These are phyloP conservation scores for Pogonocichla stellata DNA, from an alignment of 2,113 vertebrate genomes.

Conservation along the genomic window DNA sequence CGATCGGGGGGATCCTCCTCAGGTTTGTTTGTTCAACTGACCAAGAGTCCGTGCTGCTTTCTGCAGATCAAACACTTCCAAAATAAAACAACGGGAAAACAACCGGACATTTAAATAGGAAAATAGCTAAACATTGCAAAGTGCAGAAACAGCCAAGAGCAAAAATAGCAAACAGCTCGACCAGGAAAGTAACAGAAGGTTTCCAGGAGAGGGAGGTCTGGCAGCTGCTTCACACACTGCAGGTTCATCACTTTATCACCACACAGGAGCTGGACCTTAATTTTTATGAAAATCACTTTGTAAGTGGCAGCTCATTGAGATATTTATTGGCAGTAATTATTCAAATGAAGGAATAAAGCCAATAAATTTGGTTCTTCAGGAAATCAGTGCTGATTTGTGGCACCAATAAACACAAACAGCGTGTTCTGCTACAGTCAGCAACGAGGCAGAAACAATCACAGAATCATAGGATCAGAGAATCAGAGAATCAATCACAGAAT, in stretches of 20 bases:
- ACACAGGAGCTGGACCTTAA: not conserved
- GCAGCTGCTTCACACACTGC: accelerated
- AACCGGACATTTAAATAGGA: not conserved
- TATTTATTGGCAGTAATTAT: conserved; percentile 15
- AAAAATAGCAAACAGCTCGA: not conserved
- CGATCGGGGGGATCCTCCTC: not conserved
- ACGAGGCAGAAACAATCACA: too few species aligned
- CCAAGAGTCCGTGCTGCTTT: not conserved
- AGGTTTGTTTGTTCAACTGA: not conserved
- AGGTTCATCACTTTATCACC: accelerated
- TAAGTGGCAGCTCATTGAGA: not conserved
- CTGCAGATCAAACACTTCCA: not conserved
- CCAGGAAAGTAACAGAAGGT: not conserved
- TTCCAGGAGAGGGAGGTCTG: not conserved
- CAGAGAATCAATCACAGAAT: too few species aligned
- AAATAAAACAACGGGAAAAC: not conserved
- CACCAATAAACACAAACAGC: not conserved
- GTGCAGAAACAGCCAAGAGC: not conserved
- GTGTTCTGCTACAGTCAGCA: not conserved
- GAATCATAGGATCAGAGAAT: too few species aligned
- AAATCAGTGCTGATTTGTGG: not conserved
- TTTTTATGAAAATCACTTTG: not conserved
- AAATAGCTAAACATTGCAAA: not conserved
- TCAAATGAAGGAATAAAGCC: not conserved
- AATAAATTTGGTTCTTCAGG: not conserved